These are phyloP conservation scores for Pangasianodon gigas DNA, from an alignment of 2,113 vertebrate genomes.

Conservation along the genomic window DNA sequence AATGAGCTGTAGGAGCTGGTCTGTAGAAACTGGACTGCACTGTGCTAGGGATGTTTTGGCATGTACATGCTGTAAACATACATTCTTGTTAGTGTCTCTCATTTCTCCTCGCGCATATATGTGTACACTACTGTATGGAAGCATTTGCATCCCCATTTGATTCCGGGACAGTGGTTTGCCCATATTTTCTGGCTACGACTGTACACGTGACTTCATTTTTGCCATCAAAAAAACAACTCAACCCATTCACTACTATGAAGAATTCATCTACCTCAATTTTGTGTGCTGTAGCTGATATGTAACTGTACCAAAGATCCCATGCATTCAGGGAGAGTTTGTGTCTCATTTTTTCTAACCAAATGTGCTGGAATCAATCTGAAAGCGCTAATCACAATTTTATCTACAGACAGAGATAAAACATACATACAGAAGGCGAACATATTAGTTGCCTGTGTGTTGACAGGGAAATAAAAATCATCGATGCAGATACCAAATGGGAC, in stretches of 20 bases:
- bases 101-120: conserved; percentile 9
- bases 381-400: conserved; percentile 62
- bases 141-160: conserved; percentile 4
- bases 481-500: conserved; percentile 68
- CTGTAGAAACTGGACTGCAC: conserved; percentile 11
- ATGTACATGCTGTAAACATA: conserved; percentile 36
- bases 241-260: conserved; percentile 57
- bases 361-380: conserved; percentile 80
- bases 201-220: conserved; percentile 1
- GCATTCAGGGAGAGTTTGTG: conserved; percentile 76
- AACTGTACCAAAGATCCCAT: conserved; percentile 81
- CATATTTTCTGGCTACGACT: neutral
- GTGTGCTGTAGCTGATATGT: conserved; percentile 77
- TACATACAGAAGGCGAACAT: conserved; percentile 63
- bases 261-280: conserved; percentile 82
- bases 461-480: conserved; percentile 62
- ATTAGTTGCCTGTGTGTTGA: conserved; percentile 67
- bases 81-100: conserved; percentile 23
- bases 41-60: conserved; percentile 32
- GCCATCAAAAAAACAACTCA: conserved; percentile 14
- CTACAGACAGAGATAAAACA: conserved; percentile 68
- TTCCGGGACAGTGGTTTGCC: neutral
- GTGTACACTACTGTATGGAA: conserved; percentile 30
- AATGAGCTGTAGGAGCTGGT: neutral
- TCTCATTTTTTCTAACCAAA: conserved; percentile 73